Evolutionary conservation across 2,888 invertebrate genomes (phyloP).

Genomic region (Netelia inedita): DNA sequence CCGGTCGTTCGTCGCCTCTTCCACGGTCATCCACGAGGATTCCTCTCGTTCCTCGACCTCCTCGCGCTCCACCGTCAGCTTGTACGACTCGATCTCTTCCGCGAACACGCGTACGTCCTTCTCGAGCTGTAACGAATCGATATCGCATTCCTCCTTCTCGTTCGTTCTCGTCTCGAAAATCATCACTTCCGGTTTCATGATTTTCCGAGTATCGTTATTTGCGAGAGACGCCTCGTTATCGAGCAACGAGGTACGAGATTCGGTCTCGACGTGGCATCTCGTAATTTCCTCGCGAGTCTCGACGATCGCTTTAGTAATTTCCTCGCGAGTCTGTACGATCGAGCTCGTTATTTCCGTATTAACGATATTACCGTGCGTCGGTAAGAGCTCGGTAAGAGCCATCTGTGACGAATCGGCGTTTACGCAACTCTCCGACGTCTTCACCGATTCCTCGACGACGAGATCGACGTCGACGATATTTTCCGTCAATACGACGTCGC

Average conservation of each 20-base stretch:
- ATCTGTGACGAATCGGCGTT: conserved; percentile 41
- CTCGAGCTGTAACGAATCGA: conserved; percentile 15
- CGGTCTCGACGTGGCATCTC: conserved; percentile 46
- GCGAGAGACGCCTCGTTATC: conserved; percentile 12
- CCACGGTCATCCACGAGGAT: conserved; percentile 76
- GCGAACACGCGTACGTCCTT: conserved; percentile 42
- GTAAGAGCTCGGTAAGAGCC: conserved; percentile 23
- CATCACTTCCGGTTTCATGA: conserved; percentile 22
- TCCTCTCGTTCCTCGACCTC: conserved; percentile 70
- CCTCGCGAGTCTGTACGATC: background rate
- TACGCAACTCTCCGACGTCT: conserved; percentile 27
- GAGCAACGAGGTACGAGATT: conserved; percentile 8
- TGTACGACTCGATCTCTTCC: conserved; percentile 57
- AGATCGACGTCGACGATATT: conserved; percentile 27
- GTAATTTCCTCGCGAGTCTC: background rate
- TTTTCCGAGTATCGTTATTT: conserved; percentile 1
- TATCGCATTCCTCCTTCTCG: conserved; percentile 14
- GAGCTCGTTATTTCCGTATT: background rate
- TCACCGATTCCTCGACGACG: conserved; percentile 40
- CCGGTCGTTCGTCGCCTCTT: conserved; percentile 73
- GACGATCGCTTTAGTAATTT: background rate
- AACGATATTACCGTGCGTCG: background rate
- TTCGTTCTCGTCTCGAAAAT: conserved; percentile 8
- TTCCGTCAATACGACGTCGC: background rate
- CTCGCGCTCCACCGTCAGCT: conserved; percentile 63